Conservation (phyloP, 2,113 vertebrate species). For the Aix galericulata region DNA sequence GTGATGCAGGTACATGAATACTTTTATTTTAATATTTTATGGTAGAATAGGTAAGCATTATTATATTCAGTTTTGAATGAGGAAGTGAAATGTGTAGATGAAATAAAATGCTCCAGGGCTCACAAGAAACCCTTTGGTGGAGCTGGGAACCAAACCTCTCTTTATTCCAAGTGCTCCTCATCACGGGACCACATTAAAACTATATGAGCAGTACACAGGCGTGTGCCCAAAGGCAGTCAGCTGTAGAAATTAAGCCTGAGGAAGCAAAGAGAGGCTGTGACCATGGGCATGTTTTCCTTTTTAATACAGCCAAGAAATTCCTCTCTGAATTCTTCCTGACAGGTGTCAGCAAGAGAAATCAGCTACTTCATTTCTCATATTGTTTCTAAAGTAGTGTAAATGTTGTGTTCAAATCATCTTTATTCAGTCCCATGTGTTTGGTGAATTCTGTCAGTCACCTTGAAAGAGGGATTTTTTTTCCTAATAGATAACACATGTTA, state of each 20-base stretch:
- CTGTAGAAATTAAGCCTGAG: neutral
- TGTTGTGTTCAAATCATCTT: neutral
- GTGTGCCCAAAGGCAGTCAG: neutral
- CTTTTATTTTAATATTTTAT: neutral
- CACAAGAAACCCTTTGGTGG: neutral
- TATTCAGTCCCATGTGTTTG: neutral
- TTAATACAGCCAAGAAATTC: neutral
- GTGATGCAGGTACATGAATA: neutral
- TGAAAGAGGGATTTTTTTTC: neutral
- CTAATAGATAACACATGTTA: neutral
- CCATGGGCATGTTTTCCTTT: neutral
- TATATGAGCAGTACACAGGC: neutral
- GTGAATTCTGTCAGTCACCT: neutral
- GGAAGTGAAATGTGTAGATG: neutral
- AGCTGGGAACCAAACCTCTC: neutral
- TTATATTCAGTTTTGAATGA: neutral
- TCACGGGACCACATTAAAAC: neutral
- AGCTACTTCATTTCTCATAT: neutral
- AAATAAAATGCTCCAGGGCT: neutral
- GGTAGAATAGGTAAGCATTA: neutral
- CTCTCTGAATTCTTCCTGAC: constrained; percentile 5
- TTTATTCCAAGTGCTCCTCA: neutral
- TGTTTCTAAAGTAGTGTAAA: neutral
- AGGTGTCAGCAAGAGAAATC: neutral
- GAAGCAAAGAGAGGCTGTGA: neutral